These are phyloP conservation scores for Polietes domitor DNA, from an alignment of 2,888 invertebrate genomes.

Conservation along the genomic window DNA sequence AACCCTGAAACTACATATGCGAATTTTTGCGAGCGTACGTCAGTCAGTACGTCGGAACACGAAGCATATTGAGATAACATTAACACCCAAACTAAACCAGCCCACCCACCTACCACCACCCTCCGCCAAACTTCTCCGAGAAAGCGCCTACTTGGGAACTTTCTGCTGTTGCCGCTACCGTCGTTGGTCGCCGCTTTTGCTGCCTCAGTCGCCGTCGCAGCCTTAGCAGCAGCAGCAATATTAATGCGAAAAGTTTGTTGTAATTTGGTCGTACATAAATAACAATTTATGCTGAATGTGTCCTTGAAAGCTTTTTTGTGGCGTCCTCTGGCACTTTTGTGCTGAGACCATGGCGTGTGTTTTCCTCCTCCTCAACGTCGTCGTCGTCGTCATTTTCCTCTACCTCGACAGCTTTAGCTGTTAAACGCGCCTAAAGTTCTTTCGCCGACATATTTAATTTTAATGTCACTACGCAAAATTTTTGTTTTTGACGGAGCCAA, in stretches of 20 bases:
- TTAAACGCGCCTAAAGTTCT: conserved; percentile 19
- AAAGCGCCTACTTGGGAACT: too few species aligned
- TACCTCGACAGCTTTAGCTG: neutral
- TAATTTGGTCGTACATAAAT: conserved; percentile 22
- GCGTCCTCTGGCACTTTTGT: neutral
- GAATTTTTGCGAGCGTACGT: neutral
- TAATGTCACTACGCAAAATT: conserved; percentile 47
- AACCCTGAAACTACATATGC: conserved; percentile 41
- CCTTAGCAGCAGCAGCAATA: neutral
- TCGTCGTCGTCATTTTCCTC: neutral
- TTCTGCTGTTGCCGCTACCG: too few species aligned
- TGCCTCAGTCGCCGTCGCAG: neutral
- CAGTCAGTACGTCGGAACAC: conserved; percentile 7
- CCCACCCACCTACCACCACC: neutral
- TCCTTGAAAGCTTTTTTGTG: conserved; percentile 56
- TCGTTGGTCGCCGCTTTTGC: too few species aligned
- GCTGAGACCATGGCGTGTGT: conserved; percentile 29
- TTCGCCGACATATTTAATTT: neutral
- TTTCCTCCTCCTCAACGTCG: too few species aligned
- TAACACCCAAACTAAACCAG: neutral
- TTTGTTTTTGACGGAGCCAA: conserved; percentile 18
- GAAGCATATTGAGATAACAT: conserved; percentile 14
- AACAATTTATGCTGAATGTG: conserved; percentile 45
- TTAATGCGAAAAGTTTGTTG: neutral
- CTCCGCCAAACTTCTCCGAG: neutral